Percentiles rank a stretch among this genome's conserved stretches.
phyloP scores from a whole-genome alignment of 2,888 invertebrate species.

The Platycheirus rosarum region DNA sequence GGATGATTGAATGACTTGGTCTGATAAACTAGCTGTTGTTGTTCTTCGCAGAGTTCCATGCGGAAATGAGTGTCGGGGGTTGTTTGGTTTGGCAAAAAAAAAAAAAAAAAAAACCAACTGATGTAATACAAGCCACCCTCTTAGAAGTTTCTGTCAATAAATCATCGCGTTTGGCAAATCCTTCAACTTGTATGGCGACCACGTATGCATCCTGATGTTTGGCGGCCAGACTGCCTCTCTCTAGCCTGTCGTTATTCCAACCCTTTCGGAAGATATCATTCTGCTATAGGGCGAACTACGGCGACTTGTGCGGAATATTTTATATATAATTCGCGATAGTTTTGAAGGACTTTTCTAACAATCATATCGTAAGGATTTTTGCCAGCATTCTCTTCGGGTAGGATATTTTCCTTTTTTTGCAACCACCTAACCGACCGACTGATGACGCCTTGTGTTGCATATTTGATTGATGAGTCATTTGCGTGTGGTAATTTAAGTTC shows the following conservation, averaged over 20 bases:
- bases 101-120: not conserved
- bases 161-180: conserved; percentile 68
- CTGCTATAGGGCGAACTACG: conserved; percentile 13
- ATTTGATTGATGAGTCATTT: conserved; percentile 74
- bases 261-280: conserved; percentile 62
- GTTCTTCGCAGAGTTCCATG: conserved; percentile 22
- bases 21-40: conserved; percentile 40
- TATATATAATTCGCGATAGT: conserved; percentile 57
- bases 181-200: conserved; percentile 65
- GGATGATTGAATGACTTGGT: conserved; percentile 64
- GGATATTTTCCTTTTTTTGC: conserved; percentile 1
- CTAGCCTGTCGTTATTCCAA: conserved; percentile 19
- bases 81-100: no score
- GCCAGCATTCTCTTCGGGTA: not conserved
- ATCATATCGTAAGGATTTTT: conserved; percentile 3
- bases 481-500: conserved; percentile 66
- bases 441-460: conserved; percentile 64
- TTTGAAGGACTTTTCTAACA: conserved; percentile 50
- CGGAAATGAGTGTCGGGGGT: no score
- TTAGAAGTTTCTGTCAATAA: conserved; percentile 52
- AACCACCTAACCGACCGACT: conserved; percentile 14
- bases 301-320: conserved; percentile 71
- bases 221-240: conserved; percentile 33
- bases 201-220: conserved; percentile 60
- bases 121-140: conserved; percentile 47